Evolutionary conservation across 2,113 vertebrate species (phyloP).

Genomic region (Silurus asotus): DNA sequence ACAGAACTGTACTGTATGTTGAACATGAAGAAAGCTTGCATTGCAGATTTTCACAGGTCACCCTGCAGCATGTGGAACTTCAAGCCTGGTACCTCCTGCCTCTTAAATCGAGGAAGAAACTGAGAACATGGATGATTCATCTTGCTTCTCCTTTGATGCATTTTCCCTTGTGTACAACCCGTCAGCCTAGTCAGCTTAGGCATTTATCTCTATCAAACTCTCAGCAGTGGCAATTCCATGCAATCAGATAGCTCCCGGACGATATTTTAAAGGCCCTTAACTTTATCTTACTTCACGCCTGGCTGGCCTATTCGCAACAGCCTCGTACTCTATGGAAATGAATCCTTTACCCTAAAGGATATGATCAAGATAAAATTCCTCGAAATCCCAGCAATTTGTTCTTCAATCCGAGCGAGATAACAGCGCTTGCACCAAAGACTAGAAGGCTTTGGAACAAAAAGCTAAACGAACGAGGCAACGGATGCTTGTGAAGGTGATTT

Average conservation of each 20-base stretch:
- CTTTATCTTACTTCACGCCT: slow-evolving; percentile 21
- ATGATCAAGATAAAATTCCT: slow-evolving; percentile 28
- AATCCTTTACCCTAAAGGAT: slow-evolving; percentile 30
- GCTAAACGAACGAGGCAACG: neutral
- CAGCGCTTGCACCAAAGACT: neutral
- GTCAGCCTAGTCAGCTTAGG: slow-evolving; percentile 18
- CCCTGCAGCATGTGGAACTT: neutral
- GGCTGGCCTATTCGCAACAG: slow-evolving; percentile 6
- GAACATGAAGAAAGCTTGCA: neutral
- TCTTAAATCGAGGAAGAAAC: neutral
- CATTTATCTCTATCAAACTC: slow-evolving; percentile 29
- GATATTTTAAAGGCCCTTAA: neutral
- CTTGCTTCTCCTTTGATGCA: slow-evolving; percentile 11
- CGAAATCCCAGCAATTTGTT: slow-evolving; percentile 6
- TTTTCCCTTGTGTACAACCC: slow-evolving; percentile 19
- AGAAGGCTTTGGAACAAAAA: neutral
- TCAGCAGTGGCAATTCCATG: neutral
- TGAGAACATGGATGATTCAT: slow-evolving; percentile 9
- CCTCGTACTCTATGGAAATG: slow-evolving; percentile 36
- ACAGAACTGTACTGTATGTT: too few species aligned
- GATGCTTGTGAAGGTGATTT: neutral
- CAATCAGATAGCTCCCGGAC: neutral
- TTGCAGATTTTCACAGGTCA: neutral
- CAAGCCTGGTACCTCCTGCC: neutral
- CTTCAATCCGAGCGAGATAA: slow-evolving; percentile 6